phyloP scores from a whole-genome alignment of 2,797 vertebrate species.

The Catostomus latipinnis region DNA sequence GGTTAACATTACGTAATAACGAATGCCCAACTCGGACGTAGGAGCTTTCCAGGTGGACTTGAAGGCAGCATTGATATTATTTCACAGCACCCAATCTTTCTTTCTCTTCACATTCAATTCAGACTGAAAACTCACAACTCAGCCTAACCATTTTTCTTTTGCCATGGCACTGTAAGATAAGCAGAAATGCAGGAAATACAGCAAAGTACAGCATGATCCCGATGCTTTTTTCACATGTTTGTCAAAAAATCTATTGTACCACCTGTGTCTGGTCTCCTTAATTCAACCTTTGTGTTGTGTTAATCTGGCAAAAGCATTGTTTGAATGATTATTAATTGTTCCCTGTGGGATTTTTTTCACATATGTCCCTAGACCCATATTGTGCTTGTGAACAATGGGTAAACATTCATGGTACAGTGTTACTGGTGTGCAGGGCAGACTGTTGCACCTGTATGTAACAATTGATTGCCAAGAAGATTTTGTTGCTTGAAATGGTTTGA shows the following conservation, averaged over 20 bases:
- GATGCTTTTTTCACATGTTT: constrained; percentile 1
- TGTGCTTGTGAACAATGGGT: constrained; percentile 39
- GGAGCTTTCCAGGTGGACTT: too few species aligned
- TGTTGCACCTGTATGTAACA: constrained; percentile 23
- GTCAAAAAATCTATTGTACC: not conserved
- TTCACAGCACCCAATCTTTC: not conserved
- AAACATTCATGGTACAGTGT: not conserved
- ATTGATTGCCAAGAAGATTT: not conserved
- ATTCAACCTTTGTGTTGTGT: constrained; percentile 23
- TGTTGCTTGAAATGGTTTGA: constrained; percentile 1
- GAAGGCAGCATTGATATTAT: too few species aligned
- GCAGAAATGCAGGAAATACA: too few species aligned
- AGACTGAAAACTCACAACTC: too few species aligned
- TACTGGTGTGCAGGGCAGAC: not conserved
- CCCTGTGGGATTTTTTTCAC: constrained; percentile 11
- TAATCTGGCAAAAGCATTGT: constrained; percentile 37
- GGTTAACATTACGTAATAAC: too few species aligned
- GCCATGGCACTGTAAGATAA: too few species aligned
- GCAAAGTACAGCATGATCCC: too few species aligned
- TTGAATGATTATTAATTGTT: constrained; percentile 33
- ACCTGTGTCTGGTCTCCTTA: not conserved
- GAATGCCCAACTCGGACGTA: too few species aligned
- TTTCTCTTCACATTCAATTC: too few species aligned
- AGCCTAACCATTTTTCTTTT: too few species aligned
- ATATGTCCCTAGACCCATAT: constrained; percentile 16